A percentile compares a stretch with the other conserved stretches of the same genome.
These are phyloP conservation scores for Eulacestoma nigropectus DNA, from an alignment of 2,113 vertebrate species.

Conservation along the genomic window DNA sequence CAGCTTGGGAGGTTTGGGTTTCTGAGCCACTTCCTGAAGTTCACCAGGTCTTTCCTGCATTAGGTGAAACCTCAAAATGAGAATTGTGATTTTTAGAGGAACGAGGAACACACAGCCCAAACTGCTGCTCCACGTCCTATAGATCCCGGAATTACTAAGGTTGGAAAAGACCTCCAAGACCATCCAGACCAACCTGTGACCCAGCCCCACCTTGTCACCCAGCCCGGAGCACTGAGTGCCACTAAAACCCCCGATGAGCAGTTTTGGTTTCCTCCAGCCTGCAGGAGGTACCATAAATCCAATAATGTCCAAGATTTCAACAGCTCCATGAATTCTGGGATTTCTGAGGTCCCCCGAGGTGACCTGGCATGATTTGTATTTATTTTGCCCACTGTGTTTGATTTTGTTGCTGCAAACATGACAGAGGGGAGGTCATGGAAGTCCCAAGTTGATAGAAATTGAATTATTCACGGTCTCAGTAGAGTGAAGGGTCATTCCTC, in stretches of 20 bases:
- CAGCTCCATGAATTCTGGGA: background rate
- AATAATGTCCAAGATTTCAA: no score
- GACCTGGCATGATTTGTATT: background rate
- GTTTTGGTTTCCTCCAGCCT: background rate
- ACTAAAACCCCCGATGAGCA: accelerated
- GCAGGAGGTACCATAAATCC: background rate
- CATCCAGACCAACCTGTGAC: background rate
- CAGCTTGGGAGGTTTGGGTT: background rate
- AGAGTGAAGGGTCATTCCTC: background rate
- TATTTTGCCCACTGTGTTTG: background rate
- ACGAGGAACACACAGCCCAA: accelerated
- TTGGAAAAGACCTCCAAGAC: background rate
- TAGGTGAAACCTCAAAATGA: background rate
- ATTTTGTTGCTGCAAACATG: background rate
- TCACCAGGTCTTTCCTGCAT: background rate
- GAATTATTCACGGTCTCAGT: background rate
- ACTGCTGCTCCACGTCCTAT: background rate
- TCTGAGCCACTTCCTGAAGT: accelerated
- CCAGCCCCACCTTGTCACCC: background rate
- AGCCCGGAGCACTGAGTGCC: background rate
- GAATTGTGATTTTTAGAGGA: background rate
- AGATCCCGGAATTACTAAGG: background rate
- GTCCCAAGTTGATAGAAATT: background rate
- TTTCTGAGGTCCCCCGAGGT: background rate
- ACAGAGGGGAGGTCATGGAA: background rate